phyloP scores from a whole-genome alignment of 1,140 invertebrate species.

The Platyscapa corneri region DNA sequence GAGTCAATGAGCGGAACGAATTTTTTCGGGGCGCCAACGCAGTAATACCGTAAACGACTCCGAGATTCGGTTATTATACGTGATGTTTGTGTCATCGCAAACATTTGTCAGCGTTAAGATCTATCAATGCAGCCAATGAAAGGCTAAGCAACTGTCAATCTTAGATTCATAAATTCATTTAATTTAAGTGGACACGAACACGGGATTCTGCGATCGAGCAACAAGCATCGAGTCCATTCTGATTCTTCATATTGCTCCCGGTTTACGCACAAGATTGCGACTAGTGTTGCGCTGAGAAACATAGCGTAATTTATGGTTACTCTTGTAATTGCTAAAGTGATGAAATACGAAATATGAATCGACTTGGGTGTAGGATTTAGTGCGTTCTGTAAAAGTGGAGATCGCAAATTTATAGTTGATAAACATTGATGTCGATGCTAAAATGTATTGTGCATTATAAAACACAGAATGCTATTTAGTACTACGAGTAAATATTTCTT shows the following conservation, averaged over 20 bases:
- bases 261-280: not conserved
- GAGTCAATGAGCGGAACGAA: not conserved
- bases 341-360: too few species aligned
- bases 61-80: not conserved
- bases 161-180: slow-evolving; percentile 9
- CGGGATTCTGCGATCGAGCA: not conserved
- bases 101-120: slow-evolving; percentile 13
- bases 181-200: not conserved
- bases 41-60: not conserved
- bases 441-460: too few species aligned
- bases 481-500: too few species aligned
- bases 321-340: not conserved
- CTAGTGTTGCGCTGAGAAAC: not conserved
- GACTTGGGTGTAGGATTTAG: too few species aligned
- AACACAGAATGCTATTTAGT: too few species aligned
- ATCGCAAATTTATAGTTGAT: too few species aligned
- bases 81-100: too few species aligned
- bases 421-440: too few species aligned
- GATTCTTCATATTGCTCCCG: not conserved
- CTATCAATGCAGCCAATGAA: not conserved
- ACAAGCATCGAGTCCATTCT: not conserved
- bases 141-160: not conserved
- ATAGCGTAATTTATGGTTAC: not conserved
- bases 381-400: too few species aligned
- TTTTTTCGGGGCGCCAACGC: not conserved